Percentiles rank a stretch among this genome's conserved stretches.
These are phyloP conservation scores for Meloidogyne floridensis DNA, from an alignment of 1,140 invertebrate genomes.

Conservation along the genomic window DNA sequence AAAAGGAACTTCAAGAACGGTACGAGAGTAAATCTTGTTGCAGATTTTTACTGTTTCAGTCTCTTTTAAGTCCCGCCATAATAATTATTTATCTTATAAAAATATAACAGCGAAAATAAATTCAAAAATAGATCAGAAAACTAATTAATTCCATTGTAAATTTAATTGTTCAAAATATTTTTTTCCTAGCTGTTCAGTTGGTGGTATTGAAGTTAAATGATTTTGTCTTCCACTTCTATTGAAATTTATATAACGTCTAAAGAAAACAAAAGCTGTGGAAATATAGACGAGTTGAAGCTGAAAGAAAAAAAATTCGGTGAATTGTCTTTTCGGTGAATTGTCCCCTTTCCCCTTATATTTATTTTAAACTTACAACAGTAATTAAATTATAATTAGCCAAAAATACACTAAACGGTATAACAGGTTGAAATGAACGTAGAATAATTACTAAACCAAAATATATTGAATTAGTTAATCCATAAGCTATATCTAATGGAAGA, in stretches of 20 bases:
- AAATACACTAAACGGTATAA: constrained; percentile 13
- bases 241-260: constrained; percentile 15
- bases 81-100: too few species aligned
- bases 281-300: constrained; percentile 16
- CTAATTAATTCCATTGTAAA: constrained; percentile 14
- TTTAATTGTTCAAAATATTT: constrained; percentile 19
- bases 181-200: neutral
- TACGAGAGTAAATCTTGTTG: too few species aligned
- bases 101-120: neutral
- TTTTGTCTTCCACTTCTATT: neutral
- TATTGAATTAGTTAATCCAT: constrained; percentile 13
- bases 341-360: neutral
- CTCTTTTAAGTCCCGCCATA: too few species aligned
- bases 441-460: constrained; percentile 21
- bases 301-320: neutral
- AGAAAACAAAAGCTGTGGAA: constrained; percentile 11
- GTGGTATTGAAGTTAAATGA: constrained; percentile 3
- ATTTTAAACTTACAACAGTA: constrained; percentile 7
- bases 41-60: too few species aligned
- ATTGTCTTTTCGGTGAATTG: neutral
- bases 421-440: neutral
- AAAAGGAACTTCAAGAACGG: too few species aligned
- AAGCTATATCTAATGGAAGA: constrained; percentile 30
- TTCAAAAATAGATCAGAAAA: neutral
- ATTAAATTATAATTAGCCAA: constrained; percentile 15